Evolutionary conservation across 2,888 invertebrate genomes (phyloP), one percentile per base, ranked within the genome.

Genomic region (Macrophya annulata): DNA sequence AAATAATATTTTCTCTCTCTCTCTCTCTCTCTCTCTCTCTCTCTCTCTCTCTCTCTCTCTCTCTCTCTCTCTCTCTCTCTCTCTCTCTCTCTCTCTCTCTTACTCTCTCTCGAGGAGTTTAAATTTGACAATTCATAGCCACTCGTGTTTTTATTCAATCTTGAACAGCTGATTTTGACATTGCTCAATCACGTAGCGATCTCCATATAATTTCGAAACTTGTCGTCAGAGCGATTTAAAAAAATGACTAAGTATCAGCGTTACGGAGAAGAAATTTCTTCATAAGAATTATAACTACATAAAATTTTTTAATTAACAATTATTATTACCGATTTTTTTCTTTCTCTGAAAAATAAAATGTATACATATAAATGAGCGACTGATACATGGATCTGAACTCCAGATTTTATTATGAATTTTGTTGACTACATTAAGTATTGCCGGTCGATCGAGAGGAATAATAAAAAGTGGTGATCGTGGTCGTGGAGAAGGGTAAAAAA

Each of bases 1-100:
- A 21, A 74, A 45, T 74, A 74, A 74, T 45, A 31, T 74, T 25
- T n/a, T n/a, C n/a, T n/a, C n/a, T n/a, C n/a, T n/a, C n/a, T n/a
- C n/a, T n/a, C n/a, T n/a, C n/a, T n/a, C n/a, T n/a, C n/a, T n/a
- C n/a, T n/a, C n/a, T n/a, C n/a, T n/a, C n/a, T n/a, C n/a, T n/a
- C n/a, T n/a, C n/a, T n/a, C n/a, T n/a, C n/a, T n/a, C n/a, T n/a
- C n/a, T n/a, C n/a, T n/a, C n/a, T n/a, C n/a, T n/a, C n/a, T n/a
- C n/a, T n/a, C n/a, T n/a, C n/a, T n/a, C n/a, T n/a, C n/a, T n/a
- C n/a, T n/a, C n/a, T n/a, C n/a, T n/a, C n/a, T n/a, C n/a, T n/a
- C n/a, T n/a, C n/a, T n/a, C n/a, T n/a, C n/a, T n/a, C n/a, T n/a
- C n/a, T n/a, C n/a, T n/a, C n/a, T n/a, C n/a, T n/a, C n/a, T n/a